Evolutionary conservation across 2,888 invertebrate species (phyloP), one percentile per base, ranked within the genome.

Genomic region (Matsumyia berberina): DNA sequence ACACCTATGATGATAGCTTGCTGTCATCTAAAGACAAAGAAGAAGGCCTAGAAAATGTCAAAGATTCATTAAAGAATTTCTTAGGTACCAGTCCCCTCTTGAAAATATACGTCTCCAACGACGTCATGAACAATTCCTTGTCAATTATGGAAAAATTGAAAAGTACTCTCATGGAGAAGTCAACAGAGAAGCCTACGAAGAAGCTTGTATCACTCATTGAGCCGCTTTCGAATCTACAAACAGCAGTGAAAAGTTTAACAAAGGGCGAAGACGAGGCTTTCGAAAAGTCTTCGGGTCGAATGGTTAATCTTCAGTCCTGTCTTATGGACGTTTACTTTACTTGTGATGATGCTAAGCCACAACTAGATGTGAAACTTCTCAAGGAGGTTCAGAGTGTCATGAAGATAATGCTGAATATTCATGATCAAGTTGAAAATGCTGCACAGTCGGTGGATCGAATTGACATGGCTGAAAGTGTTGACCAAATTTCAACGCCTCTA

Each of bases 251-350:
- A 37, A 76, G 74, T 29, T 29, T 85, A 5, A 80, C 58, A 6
- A 80, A 80, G n/a, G 42, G 57, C 5, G n/a, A 60, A 7, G 79
- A 79, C 1, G 55, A 76, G 7, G 53, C 39, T 5, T 85, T 64
- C 12, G 80, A 85, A 24, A 85, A 85, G 12, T 85, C 85, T 7
- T 86, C 85, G 2, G 72, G 79, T 0, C 67, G 72, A 42, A 82
- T 86, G 76, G 82, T 85, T 0, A 86, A 86, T 11, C 74, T 85
- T n/a, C 85, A 85, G 39, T 79, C 85, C 6, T 76, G 74, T 6
- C 72, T 87, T 6, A 87, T 87, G 86, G 78, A 67, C 33, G 35
- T 73, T 55, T 87, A 86, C n/a, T 85, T 85, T 12, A 35, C 73
- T 12, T 86, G 85, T 60, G 87, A 87, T 42, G 87, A 86, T 11